These are phyloP conservation scores for Bombyx mori DNA, from an alignment of 1,140 invertebrate genomes.

Conservation along the genomic window ASM3026992v2 NC_085118.1:14139001-14139500, in stretches of 20 bases:
- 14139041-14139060: slow-evolving; percentile 90
- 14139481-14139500: slow-evolving; percentile 72
- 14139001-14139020: slow-evolving; percentile 98
- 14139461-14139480: slow-evolving; percentile 92
- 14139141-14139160: slow-evolving; percentile 97
- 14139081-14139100: slow-evolving; percentile 93
- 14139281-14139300: slow-evolving; percentile 95
- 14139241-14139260: slow-evolving; percentile 77
- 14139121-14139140: slow-evolving; percentile 94
- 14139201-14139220: slow-evolving; percentile 93
- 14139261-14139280: slow-evolving; percentile 91
- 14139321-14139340: slow-evolving; percentile 97
- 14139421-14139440: slow-evolving; percentile 97
- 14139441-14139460: slow-evolving; percentile 98
- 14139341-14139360: slow-evolving; percentile 98
- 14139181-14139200: slow-evolving; percentile 92
- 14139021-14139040: slow-evolving; percentile 93
- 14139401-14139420: slow-evolving; percentile 94
- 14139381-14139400: slow-evolving; percentile 93
- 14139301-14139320: slow-evolving; percentile 94
- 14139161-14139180: slow-evolving; percentile 93
- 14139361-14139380: slow-evolving; percentile 96
- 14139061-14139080: slow-evolving; percentile 80
- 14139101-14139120: slow-evolving; percentile 95
- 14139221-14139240: slow-evolving; percentile 87